A percentile compares a stretch with the other conserved stretches of the same genome.
Evolutionary conservation across 2,797 vertebrate species (phyloP).

Genomic region (Melanotaenia parkinsoni): DNA sequence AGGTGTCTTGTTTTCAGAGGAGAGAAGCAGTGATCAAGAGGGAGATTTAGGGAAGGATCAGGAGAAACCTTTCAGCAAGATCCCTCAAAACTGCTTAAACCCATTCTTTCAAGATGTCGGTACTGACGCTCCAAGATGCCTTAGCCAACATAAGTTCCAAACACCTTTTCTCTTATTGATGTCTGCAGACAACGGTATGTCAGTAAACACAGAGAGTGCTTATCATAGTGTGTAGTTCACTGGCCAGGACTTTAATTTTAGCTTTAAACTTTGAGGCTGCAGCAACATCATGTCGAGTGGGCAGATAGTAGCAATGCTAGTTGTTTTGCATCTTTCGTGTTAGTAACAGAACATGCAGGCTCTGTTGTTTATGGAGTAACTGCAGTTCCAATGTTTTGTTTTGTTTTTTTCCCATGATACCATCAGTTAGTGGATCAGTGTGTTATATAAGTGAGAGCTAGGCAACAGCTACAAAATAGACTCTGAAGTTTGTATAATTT

Average conservation of each 20-base stretch:
- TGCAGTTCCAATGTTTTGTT: no score
- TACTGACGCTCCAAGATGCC: background rate
- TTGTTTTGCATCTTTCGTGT: no score
- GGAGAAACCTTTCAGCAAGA: background rate
- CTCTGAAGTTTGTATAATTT: no score
- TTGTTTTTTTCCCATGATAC: no score
- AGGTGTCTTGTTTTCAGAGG: conserved; percentile 6
- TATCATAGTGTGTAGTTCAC: conserved; percentile 61
- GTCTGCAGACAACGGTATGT: background rate
- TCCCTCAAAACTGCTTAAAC: background rate
- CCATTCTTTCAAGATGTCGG: background rate
- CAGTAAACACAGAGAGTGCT: conserved; percentile 27
- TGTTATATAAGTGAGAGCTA: no score
- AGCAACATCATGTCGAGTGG: no score
- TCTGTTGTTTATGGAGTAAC: no score
- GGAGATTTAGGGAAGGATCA: background rate
- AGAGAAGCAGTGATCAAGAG: background rate
- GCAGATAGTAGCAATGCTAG: no score
- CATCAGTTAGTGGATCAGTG: no score
- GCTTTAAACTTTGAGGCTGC: no score
- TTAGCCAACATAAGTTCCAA: conserved; percentile 13
- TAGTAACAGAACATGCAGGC: no score
- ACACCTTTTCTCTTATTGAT: conserved; percentile 6
- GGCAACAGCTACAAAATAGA: no score
- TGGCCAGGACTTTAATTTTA: background rate